Conservation (phyloP, 2,888 invertebrate species). For the Hoplodrina blanda region DNA sequence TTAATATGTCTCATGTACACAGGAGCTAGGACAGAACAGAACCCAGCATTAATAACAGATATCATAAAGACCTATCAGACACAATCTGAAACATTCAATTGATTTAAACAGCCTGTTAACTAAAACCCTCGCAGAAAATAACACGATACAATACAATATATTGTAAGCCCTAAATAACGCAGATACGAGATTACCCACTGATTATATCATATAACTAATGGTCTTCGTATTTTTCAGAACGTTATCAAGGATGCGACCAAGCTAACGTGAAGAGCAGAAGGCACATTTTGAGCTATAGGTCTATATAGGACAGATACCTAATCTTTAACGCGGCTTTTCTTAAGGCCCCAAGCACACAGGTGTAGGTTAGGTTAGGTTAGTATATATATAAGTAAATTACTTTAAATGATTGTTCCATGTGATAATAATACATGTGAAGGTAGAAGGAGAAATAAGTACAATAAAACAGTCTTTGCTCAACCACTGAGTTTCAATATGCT, state of each 20-base stretch:
- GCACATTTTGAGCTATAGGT: background rate
- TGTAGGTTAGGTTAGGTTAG: no score
- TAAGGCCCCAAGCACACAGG: no score
- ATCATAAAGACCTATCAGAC: slow-evolving; percentile 13
- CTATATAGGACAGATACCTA: no score
- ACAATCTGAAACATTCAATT: slow-evolving; percentile 39
- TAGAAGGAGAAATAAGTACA: no score
- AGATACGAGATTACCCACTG: slow-evolving; percentile 42
- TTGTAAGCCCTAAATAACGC: slow-evolving; percentile 43
- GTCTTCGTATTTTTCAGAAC: slow-evolving; percentile 52
- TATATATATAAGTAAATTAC: no score
- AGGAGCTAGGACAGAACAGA: background rate
- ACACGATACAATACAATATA: slow-evolving; percentile 22
- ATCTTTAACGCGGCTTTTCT: no score
- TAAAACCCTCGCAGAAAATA: slow-evolving; percentile 29
- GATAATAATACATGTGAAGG: no score
- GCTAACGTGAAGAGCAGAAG: slow-evolving; percentile 14
- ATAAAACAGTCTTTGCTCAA: no score
- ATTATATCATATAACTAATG: slow-evolving; percentile 57
- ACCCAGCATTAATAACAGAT: background rate
- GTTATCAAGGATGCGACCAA: slow-evolving; percentile 37
- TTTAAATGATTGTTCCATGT: no score
- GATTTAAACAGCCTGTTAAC: slow-evolving; percentile 49
- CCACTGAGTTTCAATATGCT: no score
- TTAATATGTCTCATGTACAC: no score